Conservation (phyloP, 2,797 vertebrate species). For the Florisuga fusca region DNA sequence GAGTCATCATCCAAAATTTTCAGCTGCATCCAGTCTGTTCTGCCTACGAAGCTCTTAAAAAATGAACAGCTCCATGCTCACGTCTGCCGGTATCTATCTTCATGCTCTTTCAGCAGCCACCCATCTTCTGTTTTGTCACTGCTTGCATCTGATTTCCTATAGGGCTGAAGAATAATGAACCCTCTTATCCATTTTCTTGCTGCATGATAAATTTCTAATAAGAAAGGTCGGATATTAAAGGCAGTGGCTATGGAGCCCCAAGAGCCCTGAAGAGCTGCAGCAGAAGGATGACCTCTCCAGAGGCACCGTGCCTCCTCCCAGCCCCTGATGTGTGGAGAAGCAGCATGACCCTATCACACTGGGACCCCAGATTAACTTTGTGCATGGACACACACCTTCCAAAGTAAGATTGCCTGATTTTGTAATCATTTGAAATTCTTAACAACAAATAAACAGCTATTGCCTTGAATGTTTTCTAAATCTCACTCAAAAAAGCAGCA, state of each 20-base stretch:
- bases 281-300: neutral
- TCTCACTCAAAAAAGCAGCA: neutral
- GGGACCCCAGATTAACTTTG: neutral
- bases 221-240: neutral
- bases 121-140: neutral
- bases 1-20: constrained; percentile 17
- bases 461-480: neutral
- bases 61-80: neutral
- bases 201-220: neutral
- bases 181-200: neutral
- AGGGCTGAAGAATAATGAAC: neutral
- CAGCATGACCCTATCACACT: neutral
- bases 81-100: neutral
- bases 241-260: neutral
- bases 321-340: neutral
- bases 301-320: neutral
- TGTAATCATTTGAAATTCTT: neutral
- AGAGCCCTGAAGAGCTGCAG: neutral
- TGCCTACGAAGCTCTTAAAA: neutral
- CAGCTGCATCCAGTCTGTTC: constrained; percentile 24
- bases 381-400: accelerated
- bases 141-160: neutral
- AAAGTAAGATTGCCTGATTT: neutral
- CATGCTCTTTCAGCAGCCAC: neutral
- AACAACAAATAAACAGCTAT: neutral